Base-by-base conservation (phyloP, 2,888 invertebrate genomes). In the Venusia cambrica region DNA sequence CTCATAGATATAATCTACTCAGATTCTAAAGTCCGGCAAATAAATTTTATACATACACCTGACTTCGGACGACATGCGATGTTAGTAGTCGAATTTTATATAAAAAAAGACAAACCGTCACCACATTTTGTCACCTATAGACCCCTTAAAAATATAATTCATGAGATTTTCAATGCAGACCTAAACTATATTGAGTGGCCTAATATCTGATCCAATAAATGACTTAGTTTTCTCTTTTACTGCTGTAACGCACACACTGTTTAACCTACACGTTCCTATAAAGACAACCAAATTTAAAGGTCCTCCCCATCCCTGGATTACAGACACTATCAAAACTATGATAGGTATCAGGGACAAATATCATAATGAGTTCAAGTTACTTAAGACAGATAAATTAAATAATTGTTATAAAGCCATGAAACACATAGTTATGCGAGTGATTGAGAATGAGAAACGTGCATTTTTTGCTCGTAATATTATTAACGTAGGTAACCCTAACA, bases 381-480 rank as follows among this genome's bases (percentile, higher is more conserved):
- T 5, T n/a, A 20, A 20, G 10, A 5, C 10, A 3, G 20, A 20
- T 2, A 5, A 10, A 4, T 10, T 20, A 5, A 9, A 5, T 5
- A 20, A 20, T 7, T 24, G n/a, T 7, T 24, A 24, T 5, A 24
- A 24, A 13, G 9, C 1, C 6, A 24, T 24, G 24, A 24, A 24
- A 7, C 24, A 24, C 13, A 5, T 24, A 4, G n/a, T n/a, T n/a
- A n/a, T n/a, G n/a, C n/a, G n/a, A 14, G 24, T 14, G 3, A 24
- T 24, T n/a, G 14, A 8, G 24, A 24, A 7, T 24, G 24, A 24
- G 7, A 24, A 24, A 10, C 12, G 4, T 5, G 13, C 24, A 0
- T 7, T 13, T 14, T 14, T 24, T 24, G 4, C 9, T n/a, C 20
- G 10, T 5, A 1, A 20, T 1, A 10, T 20, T 10, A 10, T 10